A percentile compares a stretch with the other conserved stretches of the same genome.
These are phyloP conservation scores for Pampus argenteus DNA, from an alignment of 2,797 vertebrate genomes.

Conservation along the genomic window DNA sequence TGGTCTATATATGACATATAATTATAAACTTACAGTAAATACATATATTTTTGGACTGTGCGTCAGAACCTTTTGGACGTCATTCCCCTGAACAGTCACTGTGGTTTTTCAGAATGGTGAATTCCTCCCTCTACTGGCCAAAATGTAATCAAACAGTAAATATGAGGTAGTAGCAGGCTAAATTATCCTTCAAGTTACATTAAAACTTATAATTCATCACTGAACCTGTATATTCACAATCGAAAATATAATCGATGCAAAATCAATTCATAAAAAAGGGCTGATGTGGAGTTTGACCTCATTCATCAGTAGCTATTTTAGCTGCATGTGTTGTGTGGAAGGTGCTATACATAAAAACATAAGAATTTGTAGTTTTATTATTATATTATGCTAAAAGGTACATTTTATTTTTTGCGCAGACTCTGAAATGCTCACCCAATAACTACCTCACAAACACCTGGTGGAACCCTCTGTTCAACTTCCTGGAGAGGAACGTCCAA, in stretches of 20 bases:
- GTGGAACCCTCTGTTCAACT: conserved; percentile 98
- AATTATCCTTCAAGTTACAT: not conserved
- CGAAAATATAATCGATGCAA: not conserved
- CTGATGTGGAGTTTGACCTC: not conserved
- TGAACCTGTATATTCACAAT: no score
- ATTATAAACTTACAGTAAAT: conserved; percentile 11
- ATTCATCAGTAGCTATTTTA: not conserved
- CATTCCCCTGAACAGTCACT: not conserved
- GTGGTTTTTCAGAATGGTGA: conserved; percentile 5
- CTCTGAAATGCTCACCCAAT: conserved; percentile 92
- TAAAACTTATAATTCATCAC: not conserved
- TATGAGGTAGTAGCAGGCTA: not conserved
- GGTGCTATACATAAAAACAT: no score
- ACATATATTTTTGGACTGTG: conserved; percentile 21
- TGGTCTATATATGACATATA: not conserved
- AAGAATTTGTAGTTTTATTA: not conserved
- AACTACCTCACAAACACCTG: conserved; percentile 97
- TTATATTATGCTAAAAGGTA: conserved; percentile 1
- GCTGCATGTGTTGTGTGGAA: not conserved
- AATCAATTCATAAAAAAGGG: not conserved
- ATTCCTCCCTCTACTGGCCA: conserved; percentile 50
- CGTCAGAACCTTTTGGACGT: not conserved
- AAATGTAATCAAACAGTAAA: conserved; percentile 2
- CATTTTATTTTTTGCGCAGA: conserved; percentile 77
- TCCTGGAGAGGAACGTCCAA: conserved; percentile 96